phyloP scores from a whole-genome alignment of 2,797 vertebrate genomes.

The Paramormyrops hopkinsi region DNA sequence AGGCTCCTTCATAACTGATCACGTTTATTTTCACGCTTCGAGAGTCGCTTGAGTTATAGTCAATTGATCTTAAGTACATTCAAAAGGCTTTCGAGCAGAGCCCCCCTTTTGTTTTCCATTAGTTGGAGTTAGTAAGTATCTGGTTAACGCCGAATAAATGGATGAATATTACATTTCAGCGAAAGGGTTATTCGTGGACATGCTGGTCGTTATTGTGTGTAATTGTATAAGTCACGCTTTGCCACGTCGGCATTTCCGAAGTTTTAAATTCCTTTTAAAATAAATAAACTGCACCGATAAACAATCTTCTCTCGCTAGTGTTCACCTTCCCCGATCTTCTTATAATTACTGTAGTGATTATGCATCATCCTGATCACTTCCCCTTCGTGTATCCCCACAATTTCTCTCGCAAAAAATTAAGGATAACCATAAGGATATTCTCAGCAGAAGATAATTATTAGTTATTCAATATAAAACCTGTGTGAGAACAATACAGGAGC shows the following conservation, averaged over 20 bases:
- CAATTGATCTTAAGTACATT: neutral
- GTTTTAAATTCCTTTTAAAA: neutral
- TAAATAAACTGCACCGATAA: neutral
- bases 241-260: neutral
- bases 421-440: neutral
- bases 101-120: neutral
- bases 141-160: conserved; percentile 11
- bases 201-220: neutral
- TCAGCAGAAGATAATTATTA: neutral
- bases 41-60: neutral
- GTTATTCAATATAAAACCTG: neutral
- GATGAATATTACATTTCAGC: conserved; percentile 7
- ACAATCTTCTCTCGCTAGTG: neutral
- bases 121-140: neutral
- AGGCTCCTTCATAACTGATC: neutral
- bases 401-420: neutral
- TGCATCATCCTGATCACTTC: conserved; percentile 36
- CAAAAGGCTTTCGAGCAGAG: neutral
- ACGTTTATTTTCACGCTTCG: neutral
- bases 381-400: conserved; percentile 32
- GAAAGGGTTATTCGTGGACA: neutral
- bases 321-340: conserved; percentile 27
- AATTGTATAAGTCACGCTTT: neutral
- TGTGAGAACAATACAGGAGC: neutral
- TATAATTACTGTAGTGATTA: conserved; percentile 45